Base-by-base conservation (phyloP, 92 coral and sea anemone genomes). In the Phenganax marumi region DNA sequence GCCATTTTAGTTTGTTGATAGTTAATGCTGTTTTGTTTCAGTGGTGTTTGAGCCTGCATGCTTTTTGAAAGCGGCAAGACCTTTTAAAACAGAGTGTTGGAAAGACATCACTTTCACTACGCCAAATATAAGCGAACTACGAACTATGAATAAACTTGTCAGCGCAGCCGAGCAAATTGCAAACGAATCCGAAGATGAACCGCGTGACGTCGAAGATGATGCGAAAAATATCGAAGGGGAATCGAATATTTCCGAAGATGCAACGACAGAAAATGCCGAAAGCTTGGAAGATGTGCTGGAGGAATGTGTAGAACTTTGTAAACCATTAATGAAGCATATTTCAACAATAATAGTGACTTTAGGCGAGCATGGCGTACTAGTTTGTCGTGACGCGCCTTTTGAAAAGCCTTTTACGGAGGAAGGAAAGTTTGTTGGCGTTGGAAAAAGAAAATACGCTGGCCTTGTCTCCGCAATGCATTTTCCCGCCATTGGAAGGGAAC, bases 41-140 rank as follows among this genome's bases (percentile, higher is more conserved):
- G 98, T 95, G 8, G 91, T 97, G 92, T 95, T 90, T 65, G 98
- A 95, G 76, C 98, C 98, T 8, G 92, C 98, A 9, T 95, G 98
- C 52, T 75, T 92, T 17, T 77, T 89, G 87, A 92, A 92, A 68
- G 86, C 98, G 14, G 89, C 80, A 75, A 85, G 85, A 66, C 98
- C 96, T 0, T 95, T 95, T 77, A 68, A 23, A n/a, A 85, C 90
- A 0, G 84, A 88, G 0, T 87, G 91, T 47, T 95, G 98, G 98
- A 83, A 90, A 46, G 66, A 77, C 78, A 92, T 95, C 75, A 90
- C 97, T 1, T 92, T 92, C 81, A 88, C 90, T 6, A 92, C 98
- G 12, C 98, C 98, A 39, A 95, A 92, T 53, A 76, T 95, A 51
- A 87, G 88, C 70, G 98, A 95, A 75, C 92, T 95, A 47, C 87